Percentiles rank a stretch among this genome's conserved stretches.
These are phyloP conservation scores for Apamea crenata DNA, from an alignment of 2,888 invertebrate species.

Conservation along the genomic window DNA sequence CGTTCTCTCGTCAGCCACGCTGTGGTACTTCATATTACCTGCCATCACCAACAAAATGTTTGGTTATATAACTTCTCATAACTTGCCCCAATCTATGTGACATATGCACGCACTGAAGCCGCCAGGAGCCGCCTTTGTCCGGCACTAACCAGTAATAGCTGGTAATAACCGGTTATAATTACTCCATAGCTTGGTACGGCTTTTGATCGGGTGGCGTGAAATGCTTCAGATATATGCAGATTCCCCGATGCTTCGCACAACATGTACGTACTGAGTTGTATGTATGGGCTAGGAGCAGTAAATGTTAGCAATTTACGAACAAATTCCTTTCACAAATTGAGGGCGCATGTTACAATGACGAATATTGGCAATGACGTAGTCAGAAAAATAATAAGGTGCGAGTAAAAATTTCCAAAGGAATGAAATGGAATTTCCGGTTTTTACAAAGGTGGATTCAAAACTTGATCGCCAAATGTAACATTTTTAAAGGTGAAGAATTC, in stretches of 20 bases:
- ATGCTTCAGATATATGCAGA: conserved; percentile 54
- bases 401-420: neutral
- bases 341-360: accelerated
- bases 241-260: neutral
- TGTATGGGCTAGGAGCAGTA: neutral
- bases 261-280: neutral
- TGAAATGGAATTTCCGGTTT: too few species aligned
- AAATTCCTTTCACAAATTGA: neutral
- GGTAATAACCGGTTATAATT: conserved; percentile 80
- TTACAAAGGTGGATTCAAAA: too few species aligned
- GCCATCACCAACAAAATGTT: neutral
- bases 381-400: neutral
- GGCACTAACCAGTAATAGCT: conserved; percentile 72
- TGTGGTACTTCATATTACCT: neutral
- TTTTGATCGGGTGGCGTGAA: conserved; percentile 71
- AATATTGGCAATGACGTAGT: neutral
- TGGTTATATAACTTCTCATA: conserved; percentile 14
- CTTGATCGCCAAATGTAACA: too few species aligned
- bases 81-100: conserved; percentile 57
- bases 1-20: neutral
- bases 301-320: neutral
- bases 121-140: conserved; percentile 72
- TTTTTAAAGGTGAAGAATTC: too few species aligned
- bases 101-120: conserved; percentile 67
- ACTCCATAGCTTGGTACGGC: conserved; percentile 65